Base-by-base conservation (phyloP, 1,140 invertebrate genomes). In the Pachypsylla venusta region DNA sequence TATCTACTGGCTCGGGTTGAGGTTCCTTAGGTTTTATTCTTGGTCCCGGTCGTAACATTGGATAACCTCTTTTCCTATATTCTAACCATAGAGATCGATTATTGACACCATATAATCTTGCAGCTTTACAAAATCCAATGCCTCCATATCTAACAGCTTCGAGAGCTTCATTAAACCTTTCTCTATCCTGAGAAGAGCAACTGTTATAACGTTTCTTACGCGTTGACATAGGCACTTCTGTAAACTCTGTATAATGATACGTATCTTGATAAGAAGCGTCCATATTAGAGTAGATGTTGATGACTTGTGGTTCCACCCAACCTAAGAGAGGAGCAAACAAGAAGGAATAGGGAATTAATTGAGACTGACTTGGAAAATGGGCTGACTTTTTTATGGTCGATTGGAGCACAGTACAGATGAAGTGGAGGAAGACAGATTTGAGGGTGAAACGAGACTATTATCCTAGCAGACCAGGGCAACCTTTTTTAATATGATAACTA, bases 81-180 rank as follows among this genome's bases (percentile, higher is more conserved):
- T 89, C 85, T 14, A 88, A 73, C 86, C 86, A 89, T 1, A 89
- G 70, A 0, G 86, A 88, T 28, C 85, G 75, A 70, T 87, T 88
- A 70, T 88, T 89, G 1, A 88, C 85, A 14, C 85, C 85, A 68
- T 83, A 88, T 70, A 87, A 78, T 35, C 83, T 75, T 0, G 85
- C 86, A 5, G 85, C 85, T 64, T 87, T 87, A 69, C 85, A 88
- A 70, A 89, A 88, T 1, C 86, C 86, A 60, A 89, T 86, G 19
- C 84, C 83, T n/a, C 85, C 85, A 60, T 81, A 81, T 16, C 85
- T 76, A 0, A 88, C 85, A 1, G 85, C 85, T 66, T 88, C 84
- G 19, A 89, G 70, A 0, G 86, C 86, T 74, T 69, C 57, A 57
- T 61, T 65, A 60, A 64, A 60, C 25, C 56, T 25, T 54, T 53